phyloP scores from a whole-genome alignment of 2,888 invertebrate genomes.

The Thecocarcelia acutangulata region DNA sequence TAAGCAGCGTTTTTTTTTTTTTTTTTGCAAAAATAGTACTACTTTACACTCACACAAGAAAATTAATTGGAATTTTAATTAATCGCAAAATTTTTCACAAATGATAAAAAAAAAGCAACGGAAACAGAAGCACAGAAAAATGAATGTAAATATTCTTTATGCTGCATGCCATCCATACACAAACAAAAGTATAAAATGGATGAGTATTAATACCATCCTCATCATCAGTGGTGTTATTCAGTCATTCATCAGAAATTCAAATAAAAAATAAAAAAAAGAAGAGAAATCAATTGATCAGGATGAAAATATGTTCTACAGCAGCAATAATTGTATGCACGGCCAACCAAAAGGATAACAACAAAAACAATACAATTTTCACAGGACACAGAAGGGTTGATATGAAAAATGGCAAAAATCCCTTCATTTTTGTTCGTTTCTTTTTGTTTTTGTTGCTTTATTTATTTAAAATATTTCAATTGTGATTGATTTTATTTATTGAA shows the following conservation, averaged over 20 bases:
- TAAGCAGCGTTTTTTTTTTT: conserved; percentile 24
- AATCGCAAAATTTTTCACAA: conserved; percentile 74
- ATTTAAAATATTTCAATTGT: conserved; percentile 68
- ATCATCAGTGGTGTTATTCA: conserved; percentile 31
- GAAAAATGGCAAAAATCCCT: conserved; percentile 50
- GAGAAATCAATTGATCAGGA: conserved; percentile 36
- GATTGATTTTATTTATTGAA: conserved; percentile 66
- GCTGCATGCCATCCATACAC: conserved; percentile 14
- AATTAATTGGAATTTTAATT: conserved; percentile 80
- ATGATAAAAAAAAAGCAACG: conserved; percentile 42
- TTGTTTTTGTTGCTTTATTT: conserved; percentile 47
- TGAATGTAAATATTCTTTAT: conserved; percentile 65
- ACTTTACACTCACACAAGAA: conserved; percentile 70
- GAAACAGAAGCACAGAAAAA: conserved; percentile 13
- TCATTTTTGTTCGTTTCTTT: conserved; percentile 9
- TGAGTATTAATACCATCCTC: conserved; percentile 38
- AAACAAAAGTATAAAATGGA: conserved; percentile 23
- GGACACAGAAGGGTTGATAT: conserved; percentile 41
- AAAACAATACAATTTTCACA: neutral
- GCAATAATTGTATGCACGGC: conserved; percentile 8
- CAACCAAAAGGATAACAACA: conserved; percentile 37
- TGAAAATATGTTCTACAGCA: conserved; percentile 25
- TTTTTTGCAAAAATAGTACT: conserved; percentile 40
- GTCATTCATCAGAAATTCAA: conserved; percentile 45
- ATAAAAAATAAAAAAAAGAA: neutral